Percentiles rank a stretch among this genome's conserved stretches.
phyloP scores from a whole-genome alignment of 1,140 invertebrate genomes.

The Ceratosolen fusciceps region DNA sequence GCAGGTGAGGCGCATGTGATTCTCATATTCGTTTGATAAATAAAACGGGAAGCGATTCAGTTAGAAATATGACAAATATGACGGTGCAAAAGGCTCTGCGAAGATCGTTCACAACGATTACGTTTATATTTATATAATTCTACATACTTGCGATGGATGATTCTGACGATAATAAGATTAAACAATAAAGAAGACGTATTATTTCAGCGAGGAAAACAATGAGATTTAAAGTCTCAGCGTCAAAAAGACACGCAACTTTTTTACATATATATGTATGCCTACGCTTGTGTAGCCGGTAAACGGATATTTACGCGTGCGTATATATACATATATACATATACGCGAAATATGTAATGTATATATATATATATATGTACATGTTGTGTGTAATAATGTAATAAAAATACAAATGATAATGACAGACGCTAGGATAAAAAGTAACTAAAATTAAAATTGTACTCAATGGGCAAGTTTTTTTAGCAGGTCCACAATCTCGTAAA shows the following conservation, averaged over 20 bases:
- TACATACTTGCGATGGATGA: slow-evolving; percentile 30
- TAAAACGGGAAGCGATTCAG: slow-evolving; percentile 17
- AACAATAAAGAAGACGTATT: slow-evolving; percentile 8
- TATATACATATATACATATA: not conserved
- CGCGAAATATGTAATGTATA: slow-evolving; percentile 9
- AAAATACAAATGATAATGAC: slow-evolving; percentile 24
- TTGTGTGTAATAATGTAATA: slow-evolving; percentile 7
- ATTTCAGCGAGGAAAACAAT: slow-evolving; percentile 45
- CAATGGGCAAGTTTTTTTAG: slow-evolving; percentile 48
- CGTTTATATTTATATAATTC: too few species aligned
- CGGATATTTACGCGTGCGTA: too few species aligned
- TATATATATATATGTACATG: not conserved
- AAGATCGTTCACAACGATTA: slow-evolving; percentile 34
- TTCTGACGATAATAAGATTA: slow-evolving; percentile 13
- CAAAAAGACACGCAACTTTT: slow-evolving; percentile 22
- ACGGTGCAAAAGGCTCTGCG: slow-evolving; percentile 44
- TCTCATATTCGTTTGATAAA: slow-evolving; percentile 33
- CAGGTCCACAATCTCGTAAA: slow-evolving; percentile 37
- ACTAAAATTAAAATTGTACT: slow-evolving; percentile 50
- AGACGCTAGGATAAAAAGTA: slow-evolving; percentile 30
- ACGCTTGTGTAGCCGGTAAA: not conserved
- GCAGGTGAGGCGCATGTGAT: slow-evolving; percentile 24
- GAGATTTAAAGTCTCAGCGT: slow-evolving; percentile 29
- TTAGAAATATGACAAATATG: slow-evolving; percentile 30
- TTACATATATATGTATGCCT: slow-evolving; percentile 21